A percentile compares a stretch with the other conserved stretches of the same genome.
phyloP scores from a whole-genome alignment of 2,888 invertebrate species.

The Andrena dorsata region DNA sequence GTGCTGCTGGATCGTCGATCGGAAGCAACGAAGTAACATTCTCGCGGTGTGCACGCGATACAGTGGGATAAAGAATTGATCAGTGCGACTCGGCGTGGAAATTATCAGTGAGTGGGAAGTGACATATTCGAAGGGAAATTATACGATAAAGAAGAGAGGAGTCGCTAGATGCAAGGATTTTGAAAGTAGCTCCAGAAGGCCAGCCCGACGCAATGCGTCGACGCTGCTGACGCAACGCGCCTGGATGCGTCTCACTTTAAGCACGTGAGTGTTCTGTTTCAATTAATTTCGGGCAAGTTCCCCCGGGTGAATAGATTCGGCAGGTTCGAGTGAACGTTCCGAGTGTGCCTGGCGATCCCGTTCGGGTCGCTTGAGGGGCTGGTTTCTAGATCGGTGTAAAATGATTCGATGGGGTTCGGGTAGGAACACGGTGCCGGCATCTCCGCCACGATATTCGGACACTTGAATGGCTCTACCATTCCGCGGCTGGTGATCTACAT shows the following conservation, averaged over 20 bases:
- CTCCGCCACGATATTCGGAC: constrained; percentile 67
- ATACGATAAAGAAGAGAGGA: constrained; percentile 67
- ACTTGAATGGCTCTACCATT: constrained; percentile 50
- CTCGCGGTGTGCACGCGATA: neutral
- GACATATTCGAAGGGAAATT: constrained; percentile 46
- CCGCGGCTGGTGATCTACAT: constrained; percentile 28
- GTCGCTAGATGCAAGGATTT: constrained; percentile 82
- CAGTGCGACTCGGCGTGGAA: constrained; percentile 20
- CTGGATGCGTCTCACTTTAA: constrained; percentile 91
- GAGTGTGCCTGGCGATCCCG: neutral
- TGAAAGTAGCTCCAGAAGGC: constrained; percentile 84
- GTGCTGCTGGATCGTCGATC: constrained; percentile 1
- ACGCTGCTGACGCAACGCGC: constrained; percentile 85
- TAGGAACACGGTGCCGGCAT: constrained; percentile 56
- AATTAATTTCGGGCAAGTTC: neutral
- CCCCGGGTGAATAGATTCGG: neutral
- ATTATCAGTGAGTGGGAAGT: constrained; percentile 25
- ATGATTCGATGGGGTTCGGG: constrained; percentile 61
- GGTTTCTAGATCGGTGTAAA: constrained; percentile 34
- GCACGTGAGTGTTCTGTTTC: constrained; percentile 87
- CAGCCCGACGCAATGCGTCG: constrained; percentile 85
- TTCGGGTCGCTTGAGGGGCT: neutral
- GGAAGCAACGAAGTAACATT: constrained; percentile 4
- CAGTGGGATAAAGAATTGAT: constrained; percentile 18
- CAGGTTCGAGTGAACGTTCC: neutral